Percentiles rank a stretch among this genome's conserved stretches.
Evolutionary conservation across 2,888 invertebrate species (phyloP).

Genomic region (Drosophila siamana): DNA sequence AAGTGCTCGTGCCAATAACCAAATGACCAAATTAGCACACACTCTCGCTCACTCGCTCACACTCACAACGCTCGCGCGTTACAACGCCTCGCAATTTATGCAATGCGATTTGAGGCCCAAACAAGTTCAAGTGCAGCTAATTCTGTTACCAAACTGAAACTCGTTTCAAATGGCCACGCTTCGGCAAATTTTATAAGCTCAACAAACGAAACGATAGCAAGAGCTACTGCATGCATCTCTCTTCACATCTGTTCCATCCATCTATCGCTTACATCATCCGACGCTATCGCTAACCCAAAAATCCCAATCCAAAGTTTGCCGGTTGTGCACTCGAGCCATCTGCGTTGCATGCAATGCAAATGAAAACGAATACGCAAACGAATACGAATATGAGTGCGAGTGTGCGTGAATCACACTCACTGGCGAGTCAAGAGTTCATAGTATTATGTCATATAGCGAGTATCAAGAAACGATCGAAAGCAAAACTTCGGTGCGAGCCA

Average conservation of each 20-base stretch:
- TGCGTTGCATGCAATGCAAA: conserved; percentile 3
- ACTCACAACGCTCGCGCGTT: background rate
- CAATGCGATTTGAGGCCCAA: conserved; percentile 54
- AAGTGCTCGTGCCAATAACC: conserved; percentile 60
- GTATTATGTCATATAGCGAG: conserved; percentile 61
- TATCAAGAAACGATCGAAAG: conserved; percentile 35
- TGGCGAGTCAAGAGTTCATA: conserved; percentile 34
- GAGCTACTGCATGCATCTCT: conserved; percentile 23
- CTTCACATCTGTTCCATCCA: background rate
- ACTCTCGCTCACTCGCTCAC: conserved; percentile 3
- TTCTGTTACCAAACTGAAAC: conserved; percentile 60
- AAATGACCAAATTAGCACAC: conserved; percentile 58
- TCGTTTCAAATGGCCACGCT: conserved; percentile 60
- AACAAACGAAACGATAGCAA: conserved; percentile 36
- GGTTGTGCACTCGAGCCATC: conserved; percentile 54
- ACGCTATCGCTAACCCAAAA: conserved; percentile 57
- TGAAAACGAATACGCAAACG: background rate
- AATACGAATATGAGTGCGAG: background rate
- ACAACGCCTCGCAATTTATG: conserved; percentile 48
- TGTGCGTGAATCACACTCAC: conserved; percentile 3
- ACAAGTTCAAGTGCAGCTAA: conserved; percentile 79
- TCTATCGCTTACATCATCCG: conserved; percentile 53
- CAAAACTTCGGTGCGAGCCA: conserved; percentile 35
- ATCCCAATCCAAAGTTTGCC: conserved; percentile 56
- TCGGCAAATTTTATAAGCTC: conserved; percentile 56